Evolutionary conservation across 2,797 vertebrate species (phyloP).

Genomic region (Arrhamphus sclerolepis): DNA sequence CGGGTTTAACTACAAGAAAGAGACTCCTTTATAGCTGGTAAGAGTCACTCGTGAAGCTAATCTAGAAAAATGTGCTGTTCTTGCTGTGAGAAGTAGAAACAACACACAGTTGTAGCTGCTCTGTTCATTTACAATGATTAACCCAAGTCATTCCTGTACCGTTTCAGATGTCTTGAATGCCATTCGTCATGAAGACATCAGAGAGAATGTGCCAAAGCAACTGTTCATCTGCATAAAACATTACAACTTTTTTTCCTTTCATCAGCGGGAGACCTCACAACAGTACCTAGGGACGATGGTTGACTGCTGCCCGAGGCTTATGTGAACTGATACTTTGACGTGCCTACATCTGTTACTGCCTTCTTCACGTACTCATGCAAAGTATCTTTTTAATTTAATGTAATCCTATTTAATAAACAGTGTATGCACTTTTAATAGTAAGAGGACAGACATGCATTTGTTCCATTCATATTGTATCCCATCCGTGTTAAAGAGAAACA

Average conservation of each 20-base stretch:
- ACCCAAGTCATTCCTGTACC: conserved; percentile 56
- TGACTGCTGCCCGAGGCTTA: conserved; percentile 74
- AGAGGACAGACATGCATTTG: conserved; percentile 74
- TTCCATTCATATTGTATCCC: conserved; percentile 68
- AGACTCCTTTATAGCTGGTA: conserved; percentile 96
- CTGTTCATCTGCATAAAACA: conserved; percentile 67
- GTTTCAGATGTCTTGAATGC: conserved; percentile 78
- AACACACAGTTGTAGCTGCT: too few relatives aligned
- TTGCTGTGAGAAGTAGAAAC: not conserved
- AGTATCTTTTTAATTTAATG: conserved; percentile 90
- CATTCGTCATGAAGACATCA: conserved; percentile 68
- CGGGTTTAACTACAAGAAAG: conserved; percentile 97
- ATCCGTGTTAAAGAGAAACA: conserved; percentile 67
- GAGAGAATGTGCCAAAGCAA: conserved; percentile 85
- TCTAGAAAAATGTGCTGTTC: too few relatives aligned
- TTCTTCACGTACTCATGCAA: conserved; percentile 86
- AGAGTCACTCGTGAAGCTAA: conserved; percentile 18
- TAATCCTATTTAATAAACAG: conserved; percentile 90
- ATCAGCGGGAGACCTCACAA: conserved; percentile 62
- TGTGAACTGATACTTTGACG: conserved; percentile 86
- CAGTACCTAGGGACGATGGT: conserved; percentile 74
- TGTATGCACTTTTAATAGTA: conserved; percentile 85
- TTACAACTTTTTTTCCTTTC: conserved; percentile 28
- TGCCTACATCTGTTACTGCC: conserved; percentile 93
- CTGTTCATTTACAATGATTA: conserved; percentile 10